Evolutionary conservation across 2,113 vertebrate genomes (phyloP).

Genomic region (Apus apus): DNA sequence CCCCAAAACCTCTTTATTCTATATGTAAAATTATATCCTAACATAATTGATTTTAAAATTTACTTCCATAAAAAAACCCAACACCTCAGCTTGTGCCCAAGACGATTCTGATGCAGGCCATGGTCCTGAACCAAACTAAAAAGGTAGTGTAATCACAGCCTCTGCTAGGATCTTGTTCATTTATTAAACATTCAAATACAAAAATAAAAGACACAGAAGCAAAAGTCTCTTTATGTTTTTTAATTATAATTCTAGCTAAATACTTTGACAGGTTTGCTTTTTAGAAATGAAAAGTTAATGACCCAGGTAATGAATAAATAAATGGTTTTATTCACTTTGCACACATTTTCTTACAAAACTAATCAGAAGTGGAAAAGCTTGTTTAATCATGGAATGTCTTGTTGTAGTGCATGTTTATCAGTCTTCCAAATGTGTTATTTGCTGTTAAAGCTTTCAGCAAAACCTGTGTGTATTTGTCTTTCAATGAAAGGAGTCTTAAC

Average conservation of each 20-base stretch:
- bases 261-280: not conserved
- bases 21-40: not conserved
- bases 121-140: not conserved
- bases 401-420: not conserved
- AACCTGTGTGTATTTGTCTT: not conserved
- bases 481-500: not conserved
- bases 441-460: not conserved
- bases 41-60: not conserved
- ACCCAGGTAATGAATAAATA: conserved; percentile 15
- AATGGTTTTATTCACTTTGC: not conserved
- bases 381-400: not conserved
- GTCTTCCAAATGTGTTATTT: not conserved
- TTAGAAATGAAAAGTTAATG: conserved; percentile 38
- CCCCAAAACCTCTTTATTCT: not conserved
- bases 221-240: not conserved
- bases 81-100: not conserved
- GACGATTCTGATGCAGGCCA: fast-evolving
- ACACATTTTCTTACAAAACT: conserved; percentile 8
- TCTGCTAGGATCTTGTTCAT: not conserved
- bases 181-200: not conserved
- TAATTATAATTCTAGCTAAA: conserved; percentile 7
- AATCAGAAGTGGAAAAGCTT: not conserved
- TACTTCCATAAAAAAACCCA: not conserved
- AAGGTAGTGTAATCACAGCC: not conserved
- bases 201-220: not conserved